phyloP scores from a whole-genome alignment of 2,797 vertebrate genomes.

The Botia almorhae region DNA sequence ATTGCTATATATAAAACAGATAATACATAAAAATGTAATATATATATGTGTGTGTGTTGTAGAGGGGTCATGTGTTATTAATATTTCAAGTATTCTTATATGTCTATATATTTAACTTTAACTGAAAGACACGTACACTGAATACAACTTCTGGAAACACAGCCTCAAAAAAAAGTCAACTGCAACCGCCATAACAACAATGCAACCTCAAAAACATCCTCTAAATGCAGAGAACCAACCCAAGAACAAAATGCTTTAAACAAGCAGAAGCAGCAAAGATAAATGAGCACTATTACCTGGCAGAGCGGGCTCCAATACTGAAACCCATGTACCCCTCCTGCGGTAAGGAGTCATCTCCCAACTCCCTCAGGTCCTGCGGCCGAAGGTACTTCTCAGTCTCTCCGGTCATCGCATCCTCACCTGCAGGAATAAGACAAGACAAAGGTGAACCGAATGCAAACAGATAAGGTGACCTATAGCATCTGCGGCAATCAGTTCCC shows the following conservation, averaged over 20 bases:
- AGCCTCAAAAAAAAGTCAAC: too few species aligned
- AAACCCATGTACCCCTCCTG: conserved; percentile 98
- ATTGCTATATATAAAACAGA: neutral
- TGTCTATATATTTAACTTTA: too few species aligned
- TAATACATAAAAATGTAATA: neutral
- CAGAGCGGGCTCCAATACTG: conserved; percentile 92
- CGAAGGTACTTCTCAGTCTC: conserved; percentile 97
- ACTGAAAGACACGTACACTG: too few species aligned
- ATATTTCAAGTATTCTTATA: too few species aligned
- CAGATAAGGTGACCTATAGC: conserved; percentile 14
- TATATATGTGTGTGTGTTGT: too few species aligned
- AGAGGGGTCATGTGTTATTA: too few species aligned
- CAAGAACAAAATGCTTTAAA: neutral
- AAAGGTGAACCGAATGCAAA: neutral
- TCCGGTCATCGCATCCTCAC: conserved; percentile 97
- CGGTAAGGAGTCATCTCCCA: conserved; percentile 94
- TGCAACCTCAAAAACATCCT: neutral
- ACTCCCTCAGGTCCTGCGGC: conserved; percentile 94
- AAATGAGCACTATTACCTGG: conserved; percentile 82
- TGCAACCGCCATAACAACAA: neutral
- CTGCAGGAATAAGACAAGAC: conserved; percentile 69
- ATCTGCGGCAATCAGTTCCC: neutral
- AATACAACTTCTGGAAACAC: too few species aligned
- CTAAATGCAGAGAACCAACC: neutral
- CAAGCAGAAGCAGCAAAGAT: neutral